Evolutionary conservation across 1,140 invertebrate species (phyloP), one percentile per base, ranked within the genome.

Genomic region (Lordiphosa stackelbergi): DNA sequence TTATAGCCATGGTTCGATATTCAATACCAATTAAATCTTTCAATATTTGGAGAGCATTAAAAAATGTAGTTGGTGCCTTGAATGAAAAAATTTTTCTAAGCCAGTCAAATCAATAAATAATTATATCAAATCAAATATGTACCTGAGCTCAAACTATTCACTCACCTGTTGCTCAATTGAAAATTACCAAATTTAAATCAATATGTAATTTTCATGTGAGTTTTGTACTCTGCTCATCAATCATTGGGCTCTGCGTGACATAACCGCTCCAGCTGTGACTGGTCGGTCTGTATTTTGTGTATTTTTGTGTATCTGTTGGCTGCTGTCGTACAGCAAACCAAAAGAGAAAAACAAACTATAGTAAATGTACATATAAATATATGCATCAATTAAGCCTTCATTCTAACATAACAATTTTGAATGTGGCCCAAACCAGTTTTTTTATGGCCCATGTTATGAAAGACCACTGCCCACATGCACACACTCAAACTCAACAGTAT

Each of bases 331-430:
- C 24, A 34, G 43, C 24, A 13, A 34, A 46, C 37, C 34, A 11
- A 37, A 31, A 13, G n/a, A 37, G 7, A 38, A 12, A 12, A 40
- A 11, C 16, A 37, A 5, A 40, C 24, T 10, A 43, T 16, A 28
- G 16, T 28, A 45, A 52, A 49, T 5, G 3, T 45, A 63, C 52
- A 63, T 53, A 68, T 57, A 49, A 19, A 53, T 45, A 9, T 71
- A 58, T 81, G 75, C 77, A 79, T 75, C 77, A 79, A 79, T 79
- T 81, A 81, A 68, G 75, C 71, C 75, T 65, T 64, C 53, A 71
- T 75, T 81, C 77, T 75, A 74, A 65, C 69, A 60, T 49, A 73
- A 73, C 69, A 73, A 61, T 81, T 74, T 81, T 55, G 47, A 79
- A 49, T 73, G 60, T 66, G 74, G 66, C 49, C 58, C 61, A 57